Conservation (phyloP, 2,113 vertebrate genomes). For the Tapirus terrestris region DNA sequence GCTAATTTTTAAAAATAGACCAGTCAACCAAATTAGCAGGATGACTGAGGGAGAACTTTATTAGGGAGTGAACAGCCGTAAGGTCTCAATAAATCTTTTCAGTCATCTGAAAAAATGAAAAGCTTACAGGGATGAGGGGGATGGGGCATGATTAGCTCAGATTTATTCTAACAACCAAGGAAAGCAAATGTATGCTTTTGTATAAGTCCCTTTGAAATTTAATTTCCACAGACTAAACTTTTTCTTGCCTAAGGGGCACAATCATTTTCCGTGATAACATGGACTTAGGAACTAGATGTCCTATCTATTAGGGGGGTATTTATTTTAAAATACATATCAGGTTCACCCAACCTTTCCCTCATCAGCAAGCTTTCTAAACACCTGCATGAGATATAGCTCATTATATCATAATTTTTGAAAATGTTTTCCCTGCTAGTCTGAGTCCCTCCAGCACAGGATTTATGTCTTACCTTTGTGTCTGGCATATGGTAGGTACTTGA, state of each 20-base stretch:
- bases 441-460: background rate
- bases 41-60: constrained; percentile 79
- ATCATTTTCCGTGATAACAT: constrained; percentile 55
- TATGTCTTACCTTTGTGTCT: background rate
- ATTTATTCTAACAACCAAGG: constrained; percentile 68
- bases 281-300: background rate
- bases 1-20: constrained; percentile 77
- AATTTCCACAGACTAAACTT: constrained; percentile 45
- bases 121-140: constrained; percentile 47
- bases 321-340: constrained; percentile 51
- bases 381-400: background rate
- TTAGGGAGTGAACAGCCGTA: constrained; percentile 65
- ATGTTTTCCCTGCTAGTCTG: background rate
- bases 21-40: constrained; percentile 79
- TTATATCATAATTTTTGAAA: background rate
- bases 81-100: constrained; percentile 73
- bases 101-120: constrained; percentile 72
- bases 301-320: constrained; percentile 15
- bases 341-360: background rate
- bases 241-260: constrained; percentile 46
- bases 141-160: constrained; percentile 53
- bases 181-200: constrained; percentile 55
- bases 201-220: constrained; percentile 53
- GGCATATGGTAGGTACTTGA: background rate
- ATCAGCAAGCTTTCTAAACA: background rate